These are phyloP conservation scores for Conomelus anceps DNA, from an alignment of 2,888 invertebrate genomes.

Conservation along the genomic window DNA sequence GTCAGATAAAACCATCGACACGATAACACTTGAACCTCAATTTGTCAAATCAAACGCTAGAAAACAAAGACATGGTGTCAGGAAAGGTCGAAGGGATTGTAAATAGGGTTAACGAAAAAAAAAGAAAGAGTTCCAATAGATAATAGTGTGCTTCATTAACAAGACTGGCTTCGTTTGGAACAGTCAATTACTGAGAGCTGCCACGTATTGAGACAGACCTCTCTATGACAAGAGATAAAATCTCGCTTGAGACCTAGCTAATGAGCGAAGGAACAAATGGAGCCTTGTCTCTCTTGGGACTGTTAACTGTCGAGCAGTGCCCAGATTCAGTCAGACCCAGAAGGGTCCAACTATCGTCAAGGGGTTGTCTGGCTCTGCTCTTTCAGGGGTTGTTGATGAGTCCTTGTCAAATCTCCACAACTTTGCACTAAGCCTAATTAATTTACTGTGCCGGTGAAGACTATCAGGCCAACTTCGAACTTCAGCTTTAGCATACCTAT, in stretches of 20 bases:
- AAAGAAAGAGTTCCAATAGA: not conserved
- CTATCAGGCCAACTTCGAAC: not conserved
- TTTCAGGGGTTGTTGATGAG: not conserved
- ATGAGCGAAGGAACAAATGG: not conserved
- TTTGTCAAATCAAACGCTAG: not conserved
- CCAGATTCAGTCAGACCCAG: not conserved
- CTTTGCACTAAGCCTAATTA: not conserved
- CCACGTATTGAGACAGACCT: not conserved
- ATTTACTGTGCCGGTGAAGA: not conserved
- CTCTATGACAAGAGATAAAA: not conserved
- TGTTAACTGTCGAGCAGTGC: not conserved
- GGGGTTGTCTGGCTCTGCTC: not conserved
- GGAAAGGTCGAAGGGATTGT: not conserved
- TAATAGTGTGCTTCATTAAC: not conserved
- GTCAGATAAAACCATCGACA: not conserved
- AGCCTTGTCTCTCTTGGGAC: not conserved
- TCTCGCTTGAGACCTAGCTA: not conserved
- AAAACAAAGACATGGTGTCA: not conserved
- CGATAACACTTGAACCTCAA: not conserved
- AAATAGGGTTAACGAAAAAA: not conserved
- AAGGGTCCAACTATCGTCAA: not conserved
- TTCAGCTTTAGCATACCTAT: not conserved
- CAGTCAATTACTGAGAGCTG: not conserved
- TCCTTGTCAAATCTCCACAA: not conserved
- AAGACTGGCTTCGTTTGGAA: not conserved